Base-by-base conservation (phyloP, 2,888 invertebrate species). In the Seira musarum region DNA sequence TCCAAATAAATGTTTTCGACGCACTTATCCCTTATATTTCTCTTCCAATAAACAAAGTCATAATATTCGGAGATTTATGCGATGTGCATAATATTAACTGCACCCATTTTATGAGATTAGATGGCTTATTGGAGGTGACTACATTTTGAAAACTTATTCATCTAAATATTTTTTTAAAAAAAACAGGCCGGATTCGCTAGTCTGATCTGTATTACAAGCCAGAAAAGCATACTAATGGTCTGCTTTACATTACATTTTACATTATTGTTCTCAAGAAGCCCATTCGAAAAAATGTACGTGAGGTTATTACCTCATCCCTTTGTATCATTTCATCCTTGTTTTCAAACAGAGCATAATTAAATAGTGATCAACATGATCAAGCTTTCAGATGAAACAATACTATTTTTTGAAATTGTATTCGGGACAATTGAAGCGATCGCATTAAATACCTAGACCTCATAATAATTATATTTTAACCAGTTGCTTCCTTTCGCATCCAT, bases 61-160 rank as follows among this genome's bases (percentile, higher is more conserved):
- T 70, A 70, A 70, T 40, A 40, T 30, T 35, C 21, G 35, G 8
- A 70, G 60, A 70, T 70, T 70, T 70, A 70, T 70, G 57, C 19
- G 70, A 70, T 57, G 15, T 17, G 24, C 35, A 61, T 35, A 8
- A 22, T 30, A 60, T 10, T 19, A 66, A 6, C 40, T 40, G 40
- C 40, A 13, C 40, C 40, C 40, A 40, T 40, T 6, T 40, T 40
- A 13, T 40, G 40, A 6, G 13, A 40, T 40, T 13, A 40, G 40
- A 40, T 40, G 6, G 13, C 6, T 40, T 8, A 40, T 8, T 8
- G 13, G 40, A 40, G 40, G 40, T 8, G 40, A 8, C 13, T 40
- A 40, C 6, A n/a, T n/a, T n/a, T n/a, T n/a, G n/a, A n/a, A n/a
- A n/a, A n/a, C n/a, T n/a, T n/a, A n/a, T n/a, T n/a, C n/a, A n/a